These are phyloP conservation scores for Xanthia togata DNA, from an alignment of 2,888 invertebrate genomes.

Conservation along the genomic window DNA sequence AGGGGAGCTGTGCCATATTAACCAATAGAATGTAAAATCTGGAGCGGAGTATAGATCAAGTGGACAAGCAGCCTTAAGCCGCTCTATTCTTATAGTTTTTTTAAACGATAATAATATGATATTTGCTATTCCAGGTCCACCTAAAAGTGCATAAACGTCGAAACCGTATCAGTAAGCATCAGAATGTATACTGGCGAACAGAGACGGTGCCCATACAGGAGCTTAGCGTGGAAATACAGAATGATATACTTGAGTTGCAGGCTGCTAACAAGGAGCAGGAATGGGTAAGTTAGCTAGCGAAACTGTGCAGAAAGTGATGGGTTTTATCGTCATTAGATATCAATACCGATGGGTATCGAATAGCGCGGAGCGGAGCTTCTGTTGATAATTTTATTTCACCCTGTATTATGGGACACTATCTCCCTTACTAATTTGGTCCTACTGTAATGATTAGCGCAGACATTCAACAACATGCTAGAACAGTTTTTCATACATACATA, in stretches of 20 bases:
- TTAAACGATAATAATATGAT: background rate
- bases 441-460: background rate
- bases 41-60: too few relatives aligned
- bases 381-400: too few relatives aligned
- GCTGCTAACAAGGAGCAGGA: slow-evolving; percentile 61
- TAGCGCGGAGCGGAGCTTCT: too few relatives aligned
- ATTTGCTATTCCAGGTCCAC: slow-evolving; percentile 76
- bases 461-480: background rate
- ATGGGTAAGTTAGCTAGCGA: slow-evolving; percentile 37
- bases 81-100: too few relatives aligned
- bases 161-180: slow-evolving; percentile 76
- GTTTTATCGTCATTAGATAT: too few relatives aligned
- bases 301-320: too few relatives aligned
- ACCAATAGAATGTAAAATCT: too few relatives aligned
- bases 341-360: too few relatives aligned
- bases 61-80: too few relatives aligned
- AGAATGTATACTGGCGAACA: slow-evolving; percentile 82
- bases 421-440: background rate
- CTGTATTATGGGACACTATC: background rate
- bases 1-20: too few relatives aligned
- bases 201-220: slow-evolving; percentile 84
- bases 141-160: slow-evolving; percentile 81
- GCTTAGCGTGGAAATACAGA: slow-evolving; percentile 83
- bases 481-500: background rate
- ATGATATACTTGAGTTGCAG: slow-evolving; percentile 79